A percentile compares a stretch with the other conserved stretches of the same genome.
Evolutionary conservation across 2,113 vertebrate genomes (phyloP).

Genomic region (Apaloderma vittatum): DNA sequence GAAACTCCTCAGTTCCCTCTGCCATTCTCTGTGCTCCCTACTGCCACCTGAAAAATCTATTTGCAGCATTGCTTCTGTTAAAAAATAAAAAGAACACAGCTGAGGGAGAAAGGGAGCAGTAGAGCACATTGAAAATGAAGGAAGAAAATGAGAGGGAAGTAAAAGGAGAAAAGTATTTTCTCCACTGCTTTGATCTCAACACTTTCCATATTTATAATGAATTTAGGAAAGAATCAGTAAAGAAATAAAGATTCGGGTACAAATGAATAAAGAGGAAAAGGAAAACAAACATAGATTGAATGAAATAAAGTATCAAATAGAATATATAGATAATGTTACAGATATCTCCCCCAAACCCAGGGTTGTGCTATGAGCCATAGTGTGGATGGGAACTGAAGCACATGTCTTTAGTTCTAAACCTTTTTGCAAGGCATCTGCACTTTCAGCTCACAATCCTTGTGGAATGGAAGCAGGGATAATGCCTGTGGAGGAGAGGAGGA

Average conservation of each 20-base stretch:
- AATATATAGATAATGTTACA: not conserved
- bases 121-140: not conserved
- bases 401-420: not conserved
- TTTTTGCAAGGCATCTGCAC: not conserved
- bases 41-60: not conserved
- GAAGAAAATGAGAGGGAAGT: not conserved
- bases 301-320: not conserved
- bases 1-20: not conserved
- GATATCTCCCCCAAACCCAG: accelerated
- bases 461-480: not conserved
- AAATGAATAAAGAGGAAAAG: not conserved
- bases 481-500: not conserved
- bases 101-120: not conserved
- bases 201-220: not conserved
- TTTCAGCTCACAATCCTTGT: not conserved
- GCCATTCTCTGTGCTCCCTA: not conserved
- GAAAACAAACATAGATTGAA: not conserved
- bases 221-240: not conserved
- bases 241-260: not conserved
- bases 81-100: not conserved
- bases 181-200: not conserved
- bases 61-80: not conserved
- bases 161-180: not conserved
- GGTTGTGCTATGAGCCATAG: not conserved
- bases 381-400: not conserved